Conservation (phyloP, 2,113 vertebrate genomes). For the Phyllostomus hastatus region DNA sequence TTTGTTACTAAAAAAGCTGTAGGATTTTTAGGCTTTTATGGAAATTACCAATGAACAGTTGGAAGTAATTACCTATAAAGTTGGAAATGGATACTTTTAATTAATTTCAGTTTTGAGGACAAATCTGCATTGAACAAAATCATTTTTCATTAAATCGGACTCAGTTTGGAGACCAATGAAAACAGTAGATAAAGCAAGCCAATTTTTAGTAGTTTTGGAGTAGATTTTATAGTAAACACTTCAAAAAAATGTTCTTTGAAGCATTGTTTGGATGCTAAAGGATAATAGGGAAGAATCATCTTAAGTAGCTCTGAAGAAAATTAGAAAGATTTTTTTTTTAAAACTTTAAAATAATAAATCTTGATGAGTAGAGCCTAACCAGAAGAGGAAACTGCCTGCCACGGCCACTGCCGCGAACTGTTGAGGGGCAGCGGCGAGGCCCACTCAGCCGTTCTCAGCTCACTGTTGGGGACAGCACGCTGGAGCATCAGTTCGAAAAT, state of each 20-base stretch:
- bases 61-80: slow-evolving; percentile 8
- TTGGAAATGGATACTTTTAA: slow-evolving; percentile 13
- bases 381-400: slow-evolving; percentile 73
- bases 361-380: slow-evolving; percentile 66
- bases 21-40: slow-evolving; percentile 4
- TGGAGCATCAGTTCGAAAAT: slow-evolving; percentile 79
- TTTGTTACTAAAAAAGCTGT: slow-evolving; percentile 4
- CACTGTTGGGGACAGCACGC: slow-evolving; percentile 82
- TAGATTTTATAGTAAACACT: slow-evolving; percentile 28
- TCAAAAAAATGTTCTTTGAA: background rate
- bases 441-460: slow-evolving; percentile 81
- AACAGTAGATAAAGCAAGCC: background rate
- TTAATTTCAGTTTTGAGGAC: background rate
- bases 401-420: slow-evolving; percentile 71
- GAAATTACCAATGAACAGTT: slow-evolving; percentile 5
- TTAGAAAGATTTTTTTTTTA: slow-evolving; percentile 14
- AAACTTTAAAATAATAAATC: slow-evolving; percentile 71
- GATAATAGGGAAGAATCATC: background rate
- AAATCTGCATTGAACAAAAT: background rate
- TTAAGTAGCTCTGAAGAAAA: slow-evolving; percentile 56
- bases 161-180: background rate
- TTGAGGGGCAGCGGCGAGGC: slow-evolving; percentile 81
- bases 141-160: slow-evolving; percentile 28
- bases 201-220: background rate
- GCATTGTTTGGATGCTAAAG: background rate